A percentile compares a stretch with the other conserved stretches of the same genome.
Evolutionary conservation across 2,888 invertebrate genomes (phyloP).

Genomic region (Troides oblongomaculatus): DNA sequence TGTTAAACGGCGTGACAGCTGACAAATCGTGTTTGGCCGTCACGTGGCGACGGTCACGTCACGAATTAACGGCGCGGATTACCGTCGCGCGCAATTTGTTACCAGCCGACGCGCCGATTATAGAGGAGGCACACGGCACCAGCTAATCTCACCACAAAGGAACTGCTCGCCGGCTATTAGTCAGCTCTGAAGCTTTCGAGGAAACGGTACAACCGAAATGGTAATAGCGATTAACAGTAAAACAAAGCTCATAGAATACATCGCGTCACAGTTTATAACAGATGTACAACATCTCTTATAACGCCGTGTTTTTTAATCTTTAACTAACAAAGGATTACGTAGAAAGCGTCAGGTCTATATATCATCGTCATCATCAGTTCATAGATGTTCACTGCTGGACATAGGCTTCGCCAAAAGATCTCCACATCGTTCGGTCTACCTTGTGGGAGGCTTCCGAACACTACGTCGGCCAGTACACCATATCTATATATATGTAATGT

Average conservation of each 20-base stretch:
- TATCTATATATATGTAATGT: no score
- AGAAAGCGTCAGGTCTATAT: no score
- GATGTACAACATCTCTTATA: neutral
- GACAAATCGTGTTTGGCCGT: constrained; percentile 28
- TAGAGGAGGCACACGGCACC: constrained; percentile 19
- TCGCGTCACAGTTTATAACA: constrained; percentile 8
- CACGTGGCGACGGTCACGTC: constrained; percentile 7
- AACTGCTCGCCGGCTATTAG: constrained; percentile 28
- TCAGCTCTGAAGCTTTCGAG: constrained; percentile 27
- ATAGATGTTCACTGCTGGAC: no score
- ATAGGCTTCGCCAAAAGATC: no score
- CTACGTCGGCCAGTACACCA: no score
- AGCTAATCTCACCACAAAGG: constrained; percentile 31
- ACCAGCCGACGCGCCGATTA: constrained; percentile 13
- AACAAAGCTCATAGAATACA: constrained; percentile 31
- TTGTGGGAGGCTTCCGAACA: no score
- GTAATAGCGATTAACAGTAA: constrained; percentile 34
- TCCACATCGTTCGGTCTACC: no score
- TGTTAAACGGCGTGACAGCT: constrained; percentile 26
- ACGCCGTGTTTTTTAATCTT: no score
- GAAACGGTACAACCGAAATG: constrained; percentile 26
- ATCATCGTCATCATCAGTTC: no score
- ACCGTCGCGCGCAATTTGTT: constrained; percentile 15
- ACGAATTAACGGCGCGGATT: constrained; percentile 32
- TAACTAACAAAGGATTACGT: no score